Evolutionary conservation across 2,888 invertebrate species (phyloP).

Genomic region (Habroteleia sp.): DNA sequence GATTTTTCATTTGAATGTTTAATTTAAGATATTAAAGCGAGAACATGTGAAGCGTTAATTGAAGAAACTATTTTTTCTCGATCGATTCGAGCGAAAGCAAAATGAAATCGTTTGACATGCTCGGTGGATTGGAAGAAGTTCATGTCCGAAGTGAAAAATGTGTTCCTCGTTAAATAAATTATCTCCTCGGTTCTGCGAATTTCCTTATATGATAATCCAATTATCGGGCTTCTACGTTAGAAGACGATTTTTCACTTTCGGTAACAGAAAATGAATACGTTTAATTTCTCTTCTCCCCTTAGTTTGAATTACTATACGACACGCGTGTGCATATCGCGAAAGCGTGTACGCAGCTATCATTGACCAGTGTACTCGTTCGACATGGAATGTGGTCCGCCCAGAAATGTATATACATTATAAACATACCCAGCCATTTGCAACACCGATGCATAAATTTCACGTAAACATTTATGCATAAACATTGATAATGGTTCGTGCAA

Average conservation of each 20-base stretch:
- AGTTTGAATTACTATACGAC: conserved; percentile 66
- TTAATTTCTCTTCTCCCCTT: conserved; percentile 55
- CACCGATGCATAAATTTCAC: conserved; percentile 53
- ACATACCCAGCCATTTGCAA: conserved; percentile 48
- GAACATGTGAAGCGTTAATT: conserved; percentile 41
- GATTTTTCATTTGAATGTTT: conserved; percentile 43
- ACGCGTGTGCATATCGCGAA: conserved; percentile 65
- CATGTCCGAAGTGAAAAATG: conserved; percentile 3
- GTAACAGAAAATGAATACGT: conserved; percentile 58
- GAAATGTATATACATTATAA: conserved; percentile 64
- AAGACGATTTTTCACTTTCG: conserved; percentile 52
- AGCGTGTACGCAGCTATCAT: conserved; percentile 68
- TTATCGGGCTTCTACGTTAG: conserved; percentile 47
- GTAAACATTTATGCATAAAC: conserved; percentile 49
- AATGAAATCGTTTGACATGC: conserved; percentile 8
- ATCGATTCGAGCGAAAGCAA: conserved; percentile 9
- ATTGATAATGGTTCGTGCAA: conserved; percentile 28
- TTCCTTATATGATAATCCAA: conserved; percentile 59
- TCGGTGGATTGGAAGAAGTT: conserved; percentile 6
- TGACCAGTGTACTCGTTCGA: conserved; percentile 75
- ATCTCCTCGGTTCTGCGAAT: conserved; percentile 48
- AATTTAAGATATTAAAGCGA: conserved; percentile 52
- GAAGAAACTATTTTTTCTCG: conserved; percentile 23
- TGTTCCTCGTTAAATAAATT: conserved; percentile 44
- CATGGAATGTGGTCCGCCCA: conserved; percentile 79